Evolutionary conservation across 2,113 vertebrate genomes (phyloP).

Genomic region (Alligator sinensis): DNA sequence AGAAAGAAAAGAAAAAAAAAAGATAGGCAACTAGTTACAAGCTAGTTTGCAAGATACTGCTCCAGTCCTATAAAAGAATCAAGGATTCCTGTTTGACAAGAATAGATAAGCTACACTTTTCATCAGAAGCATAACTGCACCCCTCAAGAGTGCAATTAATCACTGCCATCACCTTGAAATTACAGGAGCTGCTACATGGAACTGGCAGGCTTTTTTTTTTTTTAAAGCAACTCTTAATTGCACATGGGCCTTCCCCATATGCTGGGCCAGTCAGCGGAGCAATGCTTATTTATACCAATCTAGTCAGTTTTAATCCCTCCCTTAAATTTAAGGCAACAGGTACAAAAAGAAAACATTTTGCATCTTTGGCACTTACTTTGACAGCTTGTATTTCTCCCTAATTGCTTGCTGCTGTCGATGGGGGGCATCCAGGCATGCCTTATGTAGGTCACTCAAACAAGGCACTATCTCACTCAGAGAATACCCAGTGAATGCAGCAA

Average conservation of each 20-base stretch:
- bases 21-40: neutral
- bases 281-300: neutral
- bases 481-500: slow-evolving; percentile 89
- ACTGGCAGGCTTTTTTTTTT: neutral
- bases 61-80: neutral
- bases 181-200: neutral
- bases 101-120: neutral
- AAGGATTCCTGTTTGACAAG: neutral
- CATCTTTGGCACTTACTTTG: slow-evolving; percentile 82
- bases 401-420: slow-evolving; percentile 86
- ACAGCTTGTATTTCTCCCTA: slow-evolving; percentile 87
- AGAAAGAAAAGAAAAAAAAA: neutral
- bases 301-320: neutral
- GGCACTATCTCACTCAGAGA: slow-evolving; percentile 85
- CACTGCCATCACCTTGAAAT: neutral
- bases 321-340: neutral
- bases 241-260: neutral
- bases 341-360: neutral
- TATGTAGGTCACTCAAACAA: slow-evolving; percentile 89
- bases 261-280: neutral
- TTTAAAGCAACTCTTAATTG: neutral
- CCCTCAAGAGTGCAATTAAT: neutral
- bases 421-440: slow-evolving; percentile 77
- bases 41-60: too few species aligned
- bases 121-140: neutral